Conservation (phyloP, 2,888 invertebrate species). For the Drosophila planitibia region DNA sequence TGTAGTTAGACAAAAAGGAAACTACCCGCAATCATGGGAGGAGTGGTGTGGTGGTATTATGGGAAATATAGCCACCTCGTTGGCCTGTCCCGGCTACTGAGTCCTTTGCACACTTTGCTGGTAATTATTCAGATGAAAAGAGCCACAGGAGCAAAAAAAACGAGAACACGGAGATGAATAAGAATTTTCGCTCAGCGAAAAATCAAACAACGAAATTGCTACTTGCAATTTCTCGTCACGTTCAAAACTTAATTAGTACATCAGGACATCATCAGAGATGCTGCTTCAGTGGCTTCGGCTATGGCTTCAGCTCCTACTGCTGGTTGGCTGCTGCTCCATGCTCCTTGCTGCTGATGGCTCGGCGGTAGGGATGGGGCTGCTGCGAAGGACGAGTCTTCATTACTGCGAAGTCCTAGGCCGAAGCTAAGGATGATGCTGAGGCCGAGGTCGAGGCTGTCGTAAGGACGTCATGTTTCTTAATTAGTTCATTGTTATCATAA, state of each 20-base stretch:
- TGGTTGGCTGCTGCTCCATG: conserved; percentile 2
- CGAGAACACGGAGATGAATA: background rate
- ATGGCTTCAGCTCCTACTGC: background rate
- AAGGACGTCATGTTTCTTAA: conserved; percentile 80
- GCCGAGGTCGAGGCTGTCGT: conserved; percentile 53
- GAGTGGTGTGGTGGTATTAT: conserved; percentile 1
- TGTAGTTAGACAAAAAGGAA: conserved; percentile 64
- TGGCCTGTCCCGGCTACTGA: conserved; percentile 40
- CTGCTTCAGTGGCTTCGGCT: conserved; percentile 29
- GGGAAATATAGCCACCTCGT: conserved; percentile 1
- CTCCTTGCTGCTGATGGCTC: conserved; percentile 6
- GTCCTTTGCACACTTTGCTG: conserved; percentile 74
- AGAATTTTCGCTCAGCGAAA: conserved; percentile 60
- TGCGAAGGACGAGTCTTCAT: background rate
- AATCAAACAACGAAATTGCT: conserved; percentile 80
- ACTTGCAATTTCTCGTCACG: conserved; percentile 80
- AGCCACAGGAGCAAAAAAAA: conserved; percentile 25
- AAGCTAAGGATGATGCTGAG: background rate
- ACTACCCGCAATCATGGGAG: conserved; percentile 57
- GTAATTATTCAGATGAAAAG: conserved; percentile 79
- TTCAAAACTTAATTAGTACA: conserved; percentile 81
- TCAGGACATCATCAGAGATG: conserved; percentile 74
- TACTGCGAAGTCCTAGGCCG: background rate
- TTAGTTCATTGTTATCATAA: conserved; percentile 80
- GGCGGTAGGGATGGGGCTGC: conserved; percentile 1